Base-by-base conservation (phyloP, 2,797 vertebrate species). In the Eleutherodactylus coqui region DNA sequence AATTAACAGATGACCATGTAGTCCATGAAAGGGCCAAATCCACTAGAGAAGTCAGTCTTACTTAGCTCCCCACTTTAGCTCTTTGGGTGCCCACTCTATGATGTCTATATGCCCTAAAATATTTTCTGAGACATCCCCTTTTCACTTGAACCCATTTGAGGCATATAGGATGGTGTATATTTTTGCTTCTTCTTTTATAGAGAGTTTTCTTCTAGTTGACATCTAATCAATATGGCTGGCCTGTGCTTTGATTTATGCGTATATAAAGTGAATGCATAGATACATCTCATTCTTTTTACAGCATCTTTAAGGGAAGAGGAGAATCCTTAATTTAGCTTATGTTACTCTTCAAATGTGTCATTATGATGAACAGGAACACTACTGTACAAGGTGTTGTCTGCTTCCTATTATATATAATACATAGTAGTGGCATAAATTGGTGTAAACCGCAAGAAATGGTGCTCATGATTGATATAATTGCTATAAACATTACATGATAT, bases 401-500 rank as follows among this genome's bases (percentile, higher is more conserved):
- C 69, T n/a, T 34, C 47, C 32, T 8, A 34, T 62, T 80, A 67
- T 47, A 64, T 67, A 67, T 67, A 21, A 67, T 43, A 67, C 17
- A 32, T 32, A 47, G 14, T n/a, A 62, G n/a, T n/a, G n/a, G 38
- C 8, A 62, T 79, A 80, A 49, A 67, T 34, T 43, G 60, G 5
- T 64, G 41, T 49, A 47, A 64, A 79, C 11, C 41, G n/a, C 27
- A 9, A 45, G 29, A 34, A 64, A 80, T 67, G 13, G 45, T 67
- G 17, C 41, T n/a, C 62, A 21, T 67, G 60, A 17, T n/a, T 43
- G 77, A 62, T 36, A 29, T 80, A 47, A 80, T 80, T 67, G 29
- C 19, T 80, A 45, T 80, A 49, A 80, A 27, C 49, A 47, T 80
- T 80, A 67, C 29, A 64, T 67, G 60, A 67, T 27, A 67, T 67